phyloP scores from a whole-genome alignment of 1,140 invertebrate species.

The Pseudoatta argentina region DNA sequence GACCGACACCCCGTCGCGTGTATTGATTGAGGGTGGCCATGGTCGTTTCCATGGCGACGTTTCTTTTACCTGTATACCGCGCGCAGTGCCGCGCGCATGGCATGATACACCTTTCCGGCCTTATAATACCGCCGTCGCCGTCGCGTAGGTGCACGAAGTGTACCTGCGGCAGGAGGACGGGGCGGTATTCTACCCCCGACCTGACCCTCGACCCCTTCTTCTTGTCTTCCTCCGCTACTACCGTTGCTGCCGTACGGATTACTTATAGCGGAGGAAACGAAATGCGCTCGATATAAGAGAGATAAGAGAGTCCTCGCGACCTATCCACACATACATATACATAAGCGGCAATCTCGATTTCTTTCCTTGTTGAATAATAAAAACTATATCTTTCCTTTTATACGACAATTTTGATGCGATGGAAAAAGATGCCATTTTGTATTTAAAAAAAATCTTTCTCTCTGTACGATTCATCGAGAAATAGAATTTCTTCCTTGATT shows the following conservation, averaged over 20 bases:
- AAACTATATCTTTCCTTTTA: neutral
- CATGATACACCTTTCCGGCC: conserved; percentile 64
- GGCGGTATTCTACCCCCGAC: conserved; percentile 8
- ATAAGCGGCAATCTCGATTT: neutral
- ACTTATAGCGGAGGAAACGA: conserved; percentile 32
- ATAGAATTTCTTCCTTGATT: neutral
- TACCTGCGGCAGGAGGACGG: conserved; percentile 14
- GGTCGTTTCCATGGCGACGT: conserved; percentile 82
- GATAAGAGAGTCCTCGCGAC: conserved; percentile 20
- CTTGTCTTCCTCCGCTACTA: neutral
- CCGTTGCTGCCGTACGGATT: conserved; percentile 45
- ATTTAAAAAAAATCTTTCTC: neutral
- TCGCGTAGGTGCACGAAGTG: conserved; percentile 42
- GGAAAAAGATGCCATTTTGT: neutral
- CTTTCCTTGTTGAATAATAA: neutral
- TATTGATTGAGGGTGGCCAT: conserved; percentile 84
- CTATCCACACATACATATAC: neutral
- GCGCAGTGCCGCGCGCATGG: conserved; percentile 57
- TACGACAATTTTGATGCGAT: neutral
- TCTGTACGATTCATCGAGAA: neutral
- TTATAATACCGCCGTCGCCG: conserved; percentile 19
- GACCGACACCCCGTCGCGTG: conserved; percentile 77
- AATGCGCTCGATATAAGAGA: conserved; percentile 41
- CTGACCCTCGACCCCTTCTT: neutral
- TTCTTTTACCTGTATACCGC: conserved; percentile 80